Percentiles rank a stretch among this genome's conserved stretches.
Evolutionary conservation across 2,888 invertebrate genomes (phyloP).

Genomic region (Xylocampa areola): DNA sequence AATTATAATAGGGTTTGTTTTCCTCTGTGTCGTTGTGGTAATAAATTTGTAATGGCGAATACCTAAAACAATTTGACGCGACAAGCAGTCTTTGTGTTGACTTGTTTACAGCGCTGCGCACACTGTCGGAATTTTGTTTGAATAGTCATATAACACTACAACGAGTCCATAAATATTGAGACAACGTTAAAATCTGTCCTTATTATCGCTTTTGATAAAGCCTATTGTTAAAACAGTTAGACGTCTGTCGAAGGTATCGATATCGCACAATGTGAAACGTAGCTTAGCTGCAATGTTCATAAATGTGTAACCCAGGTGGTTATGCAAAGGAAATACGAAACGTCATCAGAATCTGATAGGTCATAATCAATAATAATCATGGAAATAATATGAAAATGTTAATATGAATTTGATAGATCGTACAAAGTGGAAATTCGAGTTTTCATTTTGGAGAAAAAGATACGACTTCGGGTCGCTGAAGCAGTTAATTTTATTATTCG

Average conservation of each 20-base stretch:
- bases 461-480: too few species aligned
- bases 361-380: too few species aligned
- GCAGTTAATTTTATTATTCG: too few species aligned
- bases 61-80: slow-evolving; percentile 62
- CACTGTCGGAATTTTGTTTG: slow-evolving; percentile 60
- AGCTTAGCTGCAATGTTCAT: too few species aligned
- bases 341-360: too few species aligned
- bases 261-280: too few species aligned
- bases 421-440: too few species aligned
- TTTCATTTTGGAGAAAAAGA: too few species aligned
- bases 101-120: slow-evolving; percentile 67
- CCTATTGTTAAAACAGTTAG: slow-evolving; percentile 9
- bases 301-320: too few species aligned
- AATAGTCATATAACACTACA: slow-evolving; percentile 42
- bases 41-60: slow-evolving; percentile 58
- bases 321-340: too few species aligned
- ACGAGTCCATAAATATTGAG: slow-evolving; percentile 43
- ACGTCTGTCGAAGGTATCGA: slow-evolving; percentile 5
- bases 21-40: slow-evolving; percentile 8
- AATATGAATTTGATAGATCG: too few species aligned
- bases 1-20: slow-evolving; percentile 25
- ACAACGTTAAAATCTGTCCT: slow-evolving; percentile 26
- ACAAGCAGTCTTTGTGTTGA: slow-evolving; percentile 65
- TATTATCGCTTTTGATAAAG: slow-evolving; percentile 18
- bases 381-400: too few species aligned